phyloP scores from a whole-genome alignment of 2,888 invertebrate species.

The Pachycephus smyrnensis region DNA sequence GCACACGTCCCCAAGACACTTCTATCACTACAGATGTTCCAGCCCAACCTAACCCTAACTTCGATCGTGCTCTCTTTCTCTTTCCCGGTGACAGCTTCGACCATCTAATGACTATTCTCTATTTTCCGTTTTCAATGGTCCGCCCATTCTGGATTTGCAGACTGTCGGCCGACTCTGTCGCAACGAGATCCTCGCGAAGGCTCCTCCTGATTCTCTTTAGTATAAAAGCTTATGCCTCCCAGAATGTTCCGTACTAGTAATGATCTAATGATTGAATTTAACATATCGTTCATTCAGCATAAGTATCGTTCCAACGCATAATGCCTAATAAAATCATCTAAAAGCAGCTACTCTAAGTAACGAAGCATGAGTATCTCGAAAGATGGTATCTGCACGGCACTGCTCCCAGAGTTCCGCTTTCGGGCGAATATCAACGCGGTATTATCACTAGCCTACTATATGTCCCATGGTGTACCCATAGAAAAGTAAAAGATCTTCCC shows the following conservation, averaged over 20 bases:
- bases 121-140: too few species aligned
- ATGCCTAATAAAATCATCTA: conserved; percentile 1
- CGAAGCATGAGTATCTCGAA: background rate
- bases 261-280: background rate
- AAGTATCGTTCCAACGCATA: background rate
- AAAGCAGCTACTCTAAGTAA: background rate
- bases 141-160: too few species aligned
- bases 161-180: too few species aligned
- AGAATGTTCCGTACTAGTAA: background rate
- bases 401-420: background rate
- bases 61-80: conserved; percentile 35
- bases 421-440: background rate
- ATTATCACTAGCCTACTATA: conserved; percentile 29
- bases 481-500: background rate
- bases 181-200: too few species aligned
- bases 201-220: background rate
- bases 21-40: conserved; percentile 57
- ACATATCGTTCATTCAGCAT: background rate
- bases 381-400: background rate
- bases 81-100: conserved; percentile 7
- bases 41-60: conserved; percentile 10
- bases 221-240: background rate
- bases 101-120: too few species aligned
- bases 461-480: conserved; percentile 50
- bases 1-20: conserved; percentile 62